These are phyloP conservation scores for Lepidocyrtinus sp. DNA, from an alignment of 2,888 invertebrate species.

Conservation along the genomic window DNA sequence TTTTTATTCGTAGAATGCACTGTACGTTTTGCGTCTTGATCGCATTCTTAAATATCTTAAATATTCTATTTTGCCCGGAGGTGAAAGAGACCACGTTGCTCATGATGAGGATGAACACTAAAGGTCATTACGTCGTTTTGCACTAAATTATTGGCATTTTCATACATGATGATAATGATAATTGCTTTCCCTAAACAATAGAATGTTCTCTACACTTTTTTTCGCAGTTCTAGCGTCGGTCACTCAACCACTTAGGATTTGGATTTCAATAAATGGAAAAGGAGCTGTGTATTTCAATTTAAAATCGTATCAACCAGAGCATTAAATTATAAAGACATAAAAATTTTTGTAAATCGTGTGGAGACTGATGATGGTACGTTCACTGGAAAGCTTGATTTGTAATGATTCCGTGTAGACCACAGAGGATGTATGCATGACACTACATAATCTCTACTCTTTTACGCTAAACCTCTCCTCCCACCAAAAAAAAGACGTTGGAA, in stretches of 20 bases:
- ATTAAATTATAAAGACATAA: too few relatives aligned
- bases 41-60: neutral
- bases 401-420: too few relatives aligned
- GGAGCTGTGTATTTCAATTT: too few relatives aligned
- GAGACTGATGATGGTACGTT: too few relatives aligned
- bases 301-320: too few relatives aligned
- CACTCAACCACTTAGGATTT: neutral
- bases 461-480: neutral
- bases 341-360: too few relatives aligned
- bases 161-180: too few relatives aligned
- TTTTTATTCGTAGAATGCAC: neutral
- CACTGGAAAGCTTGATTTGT: neutral
- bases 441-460: neutral
- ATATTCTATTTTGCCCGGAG: neutral
- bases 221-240: neutral
- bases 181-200: neutral
- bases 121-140: neutral
- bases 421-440: neutral
- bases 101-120: neutral
- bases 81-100: neutral
- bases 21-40: neutral
- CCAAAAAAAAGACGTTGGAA: too few relatives aligned
- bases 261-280: too few relatives aligned
- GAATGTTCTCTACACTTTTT: neutral
- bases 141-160: neutral